Base-by-base conservation (phyloP, 2,888 invertebrate genomes). In the Nephrotoma guestfalica region DNA sequence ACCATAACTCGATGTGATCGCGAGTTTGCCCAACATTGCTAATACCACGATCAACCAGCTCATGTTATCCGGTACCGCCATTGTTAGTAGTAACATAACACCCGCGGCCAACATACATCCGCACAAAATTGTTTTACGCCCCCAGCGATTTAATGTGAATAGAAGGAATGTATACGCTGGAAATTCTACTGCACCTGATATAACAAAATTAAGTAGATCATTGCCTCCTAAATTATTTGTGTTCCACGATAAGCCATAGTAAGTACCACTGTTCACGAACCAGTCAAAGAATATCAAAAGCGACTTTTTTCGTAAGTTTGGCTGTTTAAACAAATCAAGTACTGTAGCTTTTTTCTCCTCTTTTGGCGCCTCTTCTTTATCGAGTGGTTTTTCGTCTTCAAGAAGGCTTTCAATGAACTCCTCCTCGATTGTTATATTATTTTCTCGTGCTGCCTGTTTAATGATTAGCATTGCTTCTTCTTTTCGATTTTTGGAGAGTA, bases 171-270 rank as follows among this genome's bases (percentile, higher is more conserved):
- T 91, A 89, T 95, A 95, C 0, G 95, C 96, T 0, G 96, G 96
- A 87, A 96, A 93, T 91, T 96, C 96, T 0, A 96, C 95, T n/a
- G 94, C 92, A 3, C 96, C 96, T 6, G 95, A 94, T 88, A 96
- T 93, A 4, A 95, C 92, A 90, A 95, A 96, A 90, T 95, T 96
- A n/a, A 95, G 88, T 88, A 94, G 94, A 87, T 94, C 93, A 90
- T 95, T 95, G 42, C 94, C 95, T 6, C 94, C 95, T 86, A 96
- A 93, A 89, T 93, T 94, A 86, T 94, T 94, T 4, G 95, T 94
- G 89, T 94, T 95, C 94, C 96, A 95, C 0, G 96, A 95, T 6
- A 96, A 91, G 0, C 96, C 96, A 89, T 96, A 96, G 90, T 96
- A 96, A 7, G 95, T 94, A 87, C 95, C 94, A 89, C 95, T 95